phyloP scores from a whole-genome alignment of 92 coral and sea anemone genomes.

The Isaurus tuberculatus region DNA sequence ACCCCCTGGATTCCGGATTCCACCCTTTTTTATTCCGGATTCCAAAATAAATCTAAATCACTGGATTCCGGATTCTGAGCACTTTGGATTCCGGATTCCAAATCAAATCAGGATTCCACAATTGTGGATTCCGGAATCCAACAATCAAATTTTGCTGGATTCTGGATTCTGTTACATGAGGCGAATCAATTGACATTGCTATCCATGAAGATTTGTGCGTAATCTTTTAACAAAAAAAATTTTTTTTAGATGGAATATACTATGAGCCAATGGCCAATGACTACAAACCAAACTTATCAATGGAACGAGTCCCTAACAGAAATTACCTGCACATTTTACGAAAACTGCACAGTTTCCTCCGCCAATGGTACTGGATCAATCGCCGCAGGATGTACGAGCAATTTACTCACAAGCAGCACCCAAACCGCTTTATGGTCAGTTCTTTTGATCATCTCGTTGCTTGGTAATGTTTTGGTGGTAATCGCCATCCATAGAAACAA shows the following conservation, averaged over 20 bases:
- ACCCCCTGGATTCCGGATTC: no score
- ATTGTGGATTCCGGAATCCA: no score
- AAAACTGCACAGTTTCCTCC: conserved; percentile 5
- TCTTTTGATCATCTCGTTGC: not conserved
- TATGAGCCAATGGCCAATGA: not conserved
- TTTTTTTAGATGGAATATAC: conserved; percentile 19
- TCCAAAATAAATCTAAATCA: no score
- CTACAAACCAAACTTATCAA: not conserved
- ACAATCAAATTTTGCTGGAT: no score
- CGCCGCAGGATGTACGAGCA: not conserved
- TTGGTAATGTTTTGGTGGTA: conserved; percentile 23
- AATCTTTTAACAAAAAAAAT: not conserved
- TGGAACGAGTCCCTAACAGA: conserved; percentile 15
- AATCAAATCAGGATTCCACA: no score
- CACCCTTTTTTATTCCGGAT: no score
- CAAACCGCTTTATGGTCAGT: conserved; percentile 9
- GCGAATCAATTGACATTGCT: no score
- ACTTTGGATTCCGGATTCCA: no score
- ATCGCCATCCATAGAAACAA: not conserved
- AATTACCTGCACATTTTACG: not conserved
- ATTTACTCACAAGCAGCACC: not conserved
- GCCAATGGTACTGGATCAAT: not conserved
- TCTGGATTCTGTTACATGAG: no score
- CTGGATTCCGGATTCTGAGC: no score
- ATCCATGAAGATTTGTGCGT: no score